A percentile compares a stretch with the other conserved stretches of the same genome.
phyloP scores from a whole-genome alignment of 1,140 invertebrate species.

The Carcinoscorpius rotundicauda region DNA sequence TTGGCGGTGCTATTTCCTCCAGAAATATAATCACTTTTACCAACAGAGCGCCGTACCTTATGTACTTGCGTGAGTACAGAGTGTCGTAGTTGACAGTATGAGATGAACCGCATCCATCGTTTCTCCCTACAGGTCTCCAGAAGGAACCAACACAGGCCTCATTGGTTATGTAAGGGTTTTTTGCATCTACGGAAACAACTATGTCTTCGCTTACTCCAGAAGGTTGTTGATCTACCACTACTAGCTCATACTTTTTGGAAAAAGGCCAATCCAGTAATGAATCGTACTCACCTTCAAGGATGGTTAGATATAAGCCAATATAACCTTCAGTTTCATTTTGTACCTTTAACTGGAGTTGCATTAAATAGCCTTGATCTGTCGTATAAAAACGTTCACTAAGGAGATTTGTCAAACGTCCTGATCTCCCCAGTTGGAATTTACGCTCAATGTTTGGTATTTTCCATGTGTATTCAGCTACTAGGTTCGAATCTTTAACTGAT shows the following conservation, averaged over 20 bases:
- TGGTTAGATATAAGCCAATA: conserved; percentile 16
- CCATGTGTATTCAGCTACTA: conserved; percentile 21
- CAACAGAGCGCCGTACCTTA: conserved; percentile 13
- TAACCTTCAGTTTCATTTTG: conserved; percentile 9
- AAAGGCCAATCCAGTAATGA: conserved; percentile 20
- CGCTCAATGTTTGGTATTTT: conserved; percentile 17
- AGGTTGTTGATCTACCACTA: conserved; percentile 9
- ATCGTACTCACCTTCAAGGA: conserved; percentile 22
- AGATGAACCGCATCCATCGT: conserved; percentile 11
- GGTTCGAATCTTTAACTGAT: conserved; percentile 4
- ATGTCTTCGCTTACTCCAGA: neutral
- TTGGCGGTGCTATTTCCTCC: conserved; percentile 10
- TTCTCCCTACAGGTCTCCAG: conserved; percentile 14
- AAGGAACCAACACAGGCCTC: conserved; percentile 13
- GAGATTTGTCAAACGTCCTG: conserved; percentile 4
- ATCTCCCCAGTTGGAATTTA: conserved; percentile 14
- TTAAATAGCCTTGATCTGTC: conserved; percentile 20
- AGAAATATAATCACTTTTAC: conserved; percentile 10
- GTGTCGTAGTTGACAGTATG: conserved; percentile 7
- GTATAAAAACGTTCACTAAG: conserved; percentile 21
- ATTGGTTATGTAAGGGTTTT: conserved; percentile 1
- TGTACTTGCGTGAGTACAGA: conserved; percentile 14
- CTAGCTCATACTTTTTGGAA: conserved; percentile 12
- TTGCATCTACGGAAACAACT: conserved; percentile 5
- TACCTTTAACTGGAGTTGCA: conserved; percentile 18